Conservation (phyloP, 1,140 invertebrate species). For the Drosophila mauritiana region DNA sequence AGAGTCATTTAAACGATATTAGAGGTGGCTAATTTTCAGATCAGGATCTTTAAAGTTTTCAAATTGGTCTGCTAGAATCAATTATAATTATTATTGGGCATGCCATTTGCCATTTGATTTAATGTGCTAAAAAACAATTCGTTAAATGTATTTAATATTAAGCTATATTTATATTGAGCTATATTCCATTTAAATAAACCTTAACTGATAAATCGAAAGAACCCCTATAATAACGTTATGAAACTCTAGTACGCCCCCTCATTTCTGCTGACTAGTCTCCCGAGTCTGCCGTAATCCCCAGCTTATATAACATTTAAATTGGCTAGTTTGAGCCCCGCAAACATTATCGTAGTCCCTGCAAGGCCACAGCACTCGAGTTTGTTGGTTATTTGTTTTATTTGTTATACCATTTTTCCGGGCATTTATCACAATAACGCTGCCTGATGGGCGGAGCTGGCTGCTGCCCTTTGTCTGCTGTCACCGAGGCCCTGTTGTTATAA, state of each 20-base stretch:
- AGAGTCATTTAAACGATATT: neutral
- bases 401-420: conserved; percentile 46
- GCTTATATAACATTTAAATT: conserved; percentile 43
- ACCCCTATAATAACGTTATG: conserved; percentile 1
- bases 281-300: conserved; percentile 6
- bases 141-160: too few species aligned
- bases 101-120: too few species aligned
- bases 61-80: neutral
- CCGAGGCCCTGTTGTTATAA: conserved; percentile 54
- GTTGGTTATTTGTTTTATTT: conserved; percentile 40
- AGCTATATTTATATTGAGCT: too few species aligned
- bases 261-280: conserved; percentile 8
- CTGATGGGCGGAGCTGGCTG: conserved; percentile 3
- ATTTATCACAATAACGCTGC: conserved; percentile 47
- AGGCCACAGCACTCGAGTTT: conserved; percentile 34
- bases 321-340: conserved; percentile 15
- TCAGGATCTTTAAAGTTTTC: neutral
- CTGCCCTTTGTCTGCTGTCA: conserved; percentile 69
- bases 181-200: too few species aligned
- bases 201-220: conserved; percentile 7
- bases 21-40: neutral
- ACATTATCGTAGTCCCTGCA: conserved; percentile 16
- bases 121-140: too few species aligned
- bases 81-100: too few species aligned
- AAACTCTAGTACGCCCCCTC: neutral